A percentile compares a stretch with the other conserved stretches of the same genome.
phyloP scores from a whole-genome alignment of 2,113 vertebrate species.

The Odocoileus hemionus region DNA sequence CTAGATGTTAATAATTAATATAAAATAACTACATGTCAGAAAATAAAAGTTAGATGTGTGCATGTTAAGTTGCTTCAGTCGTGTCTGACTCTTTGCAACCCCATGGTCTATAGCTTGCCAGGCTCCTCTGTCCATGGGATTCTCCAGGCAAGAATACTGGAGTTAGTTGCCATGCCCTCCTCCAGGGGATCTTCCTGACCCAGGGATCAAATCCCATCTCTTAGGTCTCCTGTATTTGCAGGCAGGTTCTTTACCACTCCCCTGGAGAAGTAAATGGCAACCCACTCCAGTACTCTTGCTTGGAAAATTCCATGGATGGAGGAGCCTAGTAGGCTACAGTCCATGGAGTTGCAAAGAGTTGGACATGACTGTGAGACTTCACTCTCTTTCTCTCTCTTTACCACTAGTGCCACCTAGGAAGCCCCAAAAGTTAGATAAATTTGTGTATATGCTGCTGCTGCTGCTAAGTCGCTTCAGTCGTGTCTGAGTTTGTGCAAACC shows the following conservation, averaged over 20 bases:
- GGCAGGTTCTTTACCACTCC: background rate
- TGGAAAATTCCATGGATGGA: background rate
- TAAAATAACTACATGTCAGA: background rate
- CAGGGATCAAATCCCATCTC: background rate
- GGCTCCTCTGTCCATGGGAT: background rate
- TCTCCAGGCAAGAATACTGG: background rate
- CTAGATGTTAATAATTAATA: background rate
- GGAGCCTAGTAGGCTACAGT: background rate
- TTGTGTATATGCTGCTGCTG: background rate
- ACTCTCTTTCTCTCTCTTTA: background rate
- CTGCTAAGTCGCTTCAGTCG: too few relatives aligned
- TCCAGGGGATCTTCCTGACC: background rate
- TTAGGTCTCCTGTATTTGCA: background rate
- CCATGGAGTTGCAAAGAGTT: background rate
- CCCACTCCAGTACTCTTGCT: background rate
- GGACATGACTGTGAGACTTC: background rate
- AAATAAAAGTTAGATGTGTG: background rate
- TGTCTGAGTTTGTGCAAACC: too few relatives aligned
- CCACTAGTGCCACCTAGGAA: background rate
- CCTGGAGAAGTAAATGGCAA: background rate
- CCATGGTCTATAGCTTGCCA: background rate
- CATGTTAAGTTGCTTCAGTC: background rate
- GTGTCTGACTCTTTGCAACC: background rate
- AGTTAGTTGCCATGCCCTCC: background rate
- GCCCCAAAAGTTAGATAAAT: background rate